phyloP scores from a whole-genome alignment of 2,797 vertebrate species.

The Sebastolobus alascanus region DNA sequence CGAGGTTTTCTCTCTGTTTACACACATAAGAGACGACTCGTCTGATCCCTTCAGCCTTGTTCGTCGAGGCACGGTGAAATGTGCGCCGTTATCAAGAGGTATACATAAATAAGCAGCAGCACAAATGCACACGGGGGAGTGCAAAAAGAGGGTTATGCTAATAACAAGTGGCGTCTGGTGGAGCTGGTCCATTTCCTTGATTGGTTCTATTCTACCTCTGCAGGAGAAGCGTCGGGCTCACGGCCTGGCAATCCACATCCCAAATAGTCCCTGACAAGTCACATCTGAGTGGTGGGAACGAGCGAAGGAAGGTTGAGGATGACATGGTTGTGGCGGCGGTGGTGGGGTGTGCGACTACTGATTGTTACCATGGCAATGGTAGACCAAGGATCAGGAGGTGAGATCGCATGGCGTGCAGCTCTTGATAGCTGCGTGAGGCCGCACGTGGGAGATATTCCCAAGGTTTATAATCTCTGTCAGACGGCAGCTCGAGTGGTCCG shows the following conservation, averaged over 20 bases:
- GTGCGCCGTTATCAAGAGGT: conserved; percentile 26
- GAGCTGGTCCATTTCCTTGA: conserved; percentile 72
- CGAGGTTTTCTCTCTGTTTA: background rate
- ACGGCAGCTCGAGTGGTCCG: conserved; percentile 60
- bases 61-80: background rate
- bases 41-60: background rate
- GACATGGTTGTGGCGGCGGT: conserved; percentile 3
- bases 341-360: conserved; percentile 37
- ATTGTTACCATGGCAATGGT: conserved; percentile 78
- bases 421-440: conserved; percentile 73
- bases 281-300: conserved; percentile 59
- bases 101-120: conserved; percentile 38
- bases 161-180: conserved; percentile 64
- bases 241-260: conserved; percentile 62
- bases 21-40: background rate
- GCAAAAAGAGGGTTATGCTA: conserved; percentile 42
- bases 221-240: conserved; percentile 52
- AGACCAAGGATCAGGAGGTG: conserved; percentile 72
- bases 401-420: conserved; percentile 62
- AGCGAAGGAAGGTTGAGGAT: conserved; percentile 26
- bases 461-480: conserved; percentile 79
- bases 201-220: conserved; percentile 67
- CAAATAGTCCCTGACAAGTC: conserved; percentile 71
- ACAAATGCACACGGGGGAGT: conserved; percentile 33
- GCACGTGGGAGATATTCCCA: conserved; percentile 70